Conservation (phyloP, 2,888 invertebrate species). For the Meloe dianella region DNA sequence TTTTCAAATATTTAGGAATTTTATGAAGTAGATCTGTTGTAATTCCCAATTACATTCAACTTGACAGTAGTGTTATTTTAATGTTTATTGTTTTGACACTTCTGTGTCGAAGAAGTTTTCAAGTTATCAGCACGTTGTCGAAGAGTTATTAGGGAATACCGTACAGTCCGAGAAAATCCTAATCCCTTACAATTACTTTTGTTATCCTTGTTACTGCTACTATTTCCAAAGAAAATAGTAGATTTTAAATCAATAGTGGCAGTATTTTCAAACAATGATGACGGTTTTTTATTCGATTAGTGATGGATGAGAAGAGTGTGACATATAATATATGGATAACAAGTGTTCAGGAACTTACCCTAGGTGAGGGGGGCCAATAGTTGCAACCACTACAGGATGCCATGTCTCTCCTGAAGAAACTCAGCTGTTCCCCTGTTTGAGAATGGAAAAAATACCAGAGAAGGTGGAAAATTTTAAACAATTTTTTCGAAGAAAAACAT, state of each 20-base stretch:
- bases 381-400: conserved; percentile 1
- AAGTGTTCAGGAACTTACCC: conserved; percentile 32
- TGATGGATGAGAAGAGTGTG: conserved; percentile 3
- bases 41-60: too few species aligned
- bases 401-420: not conserved
- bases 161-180: not conserved
- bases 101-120: not conserved
- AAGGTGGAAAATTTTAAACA: too few species aligned
- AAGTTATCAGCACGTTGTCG: not conserved
- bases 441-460: not conserved
- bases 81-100: not conserved
- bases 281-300: not conserved
- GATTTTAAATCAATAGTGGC: not conserved
- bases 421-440: not conserved
- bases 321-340: conserved; percentile 34
- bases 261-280: not conserved
- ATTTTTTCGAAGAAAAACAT: too few species aligned
- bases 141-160: not conserved
- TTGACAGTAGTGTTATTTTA: not conserved
- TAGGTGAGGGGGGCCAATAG: conserved; percentile 16
- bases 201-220: too few species aligned
- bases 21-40: not conserved
- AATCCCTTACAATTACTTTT: too few species aligned
- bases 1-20: not conserved
- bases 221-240: not conserved